phyloP scores from a whole-genome alignment of 2,797 vertebrate genomes.

The Malurus splendens region DNA sequence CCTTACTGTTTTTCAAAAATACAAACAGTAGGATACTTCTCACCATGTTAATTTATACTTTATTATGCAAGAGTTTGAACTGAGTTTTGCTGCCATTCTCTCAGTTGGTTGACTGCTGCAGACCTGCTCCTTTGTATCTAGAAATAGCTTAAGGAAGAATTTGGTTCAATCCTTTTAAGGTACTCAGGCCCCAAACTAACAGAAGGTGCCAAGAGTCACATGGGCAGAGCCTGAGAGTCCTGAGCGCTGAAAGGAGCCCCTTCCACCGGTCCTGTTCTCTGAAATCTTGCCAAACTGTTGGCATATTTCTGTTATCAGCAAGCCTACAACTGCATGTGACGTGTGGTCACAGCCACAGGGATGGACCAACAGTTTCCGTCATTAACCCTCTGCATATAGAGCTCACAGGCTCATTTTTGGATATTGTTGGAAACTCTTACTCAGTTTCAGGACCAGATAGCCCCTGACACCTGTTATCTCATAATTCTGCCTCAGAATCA shows the following conservation, averaged over 20 bases:
- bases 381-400: neutral
- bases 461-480: neutral
- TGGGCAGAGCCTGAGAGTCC: neutral
- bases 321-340: neutral
- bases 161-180: constrained; percentile 36
- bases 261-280: neutral
- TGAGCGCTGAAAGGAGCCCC: neutral
- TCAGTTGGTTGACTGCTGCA: neutral
- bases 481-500: neutral
- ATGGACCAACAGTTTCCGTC: neutral
- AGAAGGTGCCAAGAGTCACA: neutral
- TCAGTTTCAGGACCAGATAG: neutral
- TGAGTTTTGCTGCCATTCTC: neutral
- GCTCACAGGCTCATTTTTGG: neutral
- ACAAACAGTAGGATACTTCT: neutral
- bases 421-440: neutral
- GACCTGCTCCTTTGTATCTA: neutral
- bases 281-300: constrained; percentile 21
- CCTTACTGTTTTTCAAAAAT: neutral
- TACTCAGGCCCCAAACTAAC: neutral
- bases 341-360: neutral
- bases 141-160: constrained; percentile 35
- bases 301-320: constrained; percentile 34
- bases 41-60: neutral
- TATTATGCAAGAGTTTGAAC: neutral